phyloP scores from a whole-genome alignment of 2,888 invertebrate species.

The Drosophila parthenogenetica region DNA sequence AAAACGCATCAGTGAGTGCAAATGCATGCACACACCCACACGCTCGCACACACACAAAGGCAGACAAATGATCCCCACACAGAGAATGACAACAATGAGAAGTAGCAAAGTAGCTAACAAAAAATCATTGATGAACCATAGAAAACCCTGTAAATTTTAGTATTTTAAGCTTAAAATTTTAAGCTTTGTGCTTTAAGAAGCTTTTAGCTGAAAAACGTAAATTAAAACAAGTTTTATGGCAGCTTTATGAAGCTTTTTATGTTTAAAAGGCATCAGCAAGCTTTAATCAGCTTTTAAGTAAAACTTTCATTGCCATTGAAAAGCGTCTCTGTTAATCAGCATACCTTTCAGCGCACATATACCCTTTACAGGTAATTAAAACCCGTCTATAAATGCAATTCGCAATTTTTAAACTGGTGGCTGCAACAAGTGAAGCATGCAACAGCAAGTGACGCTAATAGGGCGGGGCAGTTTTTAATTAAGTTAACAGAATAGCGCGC shows the following conservation, averaged over 20 bases:
- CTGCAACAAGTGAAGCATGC: constrained; percentile 15
- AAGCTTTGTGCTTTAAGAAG: not conserved
- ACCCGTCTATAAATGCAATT: constrained; percentile 17
- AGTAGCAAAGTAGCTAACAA: not conserved
- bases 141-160: not conserved
- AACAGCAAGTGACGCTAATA: constrained; percentile 26
- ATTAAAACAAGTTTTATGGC: too few species aligned
- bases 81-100: constrained; percentile 18
- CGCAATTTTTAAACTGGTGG: constrained; percentile 5
- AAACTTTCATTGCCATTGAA: too few species aligned
- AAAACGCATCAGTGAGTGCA: constrained; percentile 60
- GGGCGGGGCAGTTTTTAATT: constrained; percentile 41
- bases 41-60: not conserved
- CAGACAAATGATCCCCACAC: constrained; percentile 1
- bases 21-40: constrained; percentile 10
- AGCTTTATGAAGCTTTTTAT: too few species aligned
- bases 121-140: not conserved
- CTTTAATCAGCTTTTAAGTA: not conserved
- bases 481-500: constrained; percentile 34
- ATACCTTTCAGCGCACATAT: not conserved
- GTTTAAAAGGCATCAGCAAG: too few species aligned
- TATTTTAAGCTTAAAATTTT: too few species aligned
- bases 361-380: constrained; percentile 16
- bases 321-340: too few species aligned
- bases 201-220: too few species aligned